Evolutionary conservation across 2,888 invertebrate species (phyloP).

Genomic region (Cynaeus angustus): DNA sequence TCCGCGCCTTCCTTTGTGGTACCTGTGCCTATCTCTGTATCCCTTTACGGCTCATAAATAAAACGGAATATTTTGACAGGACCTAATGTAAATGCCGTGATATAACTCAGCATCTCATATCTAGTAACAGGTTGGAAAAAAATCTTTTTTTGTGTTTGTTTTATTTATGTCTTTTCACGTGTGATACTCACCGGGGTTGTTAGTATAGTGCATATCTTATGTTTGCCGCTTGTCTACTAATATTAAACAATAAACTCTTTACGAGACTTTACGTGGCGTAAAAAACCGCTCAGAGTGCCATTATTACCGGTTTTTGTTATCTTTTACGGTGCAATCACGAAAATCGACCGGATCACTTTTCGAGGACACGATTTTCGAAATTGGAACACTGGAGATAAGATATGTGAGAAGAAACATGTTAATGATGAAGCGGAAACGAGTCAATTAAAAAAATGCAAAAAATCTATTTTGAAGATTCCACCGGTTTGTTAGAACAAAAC

Average conservation of each 20-base stretch:
- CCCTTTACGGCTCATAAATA: conserved; percentile 54
- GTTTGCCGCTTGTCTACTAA: conserved; percentile 33
- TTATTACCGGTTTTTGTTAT: conserved; percentile 18
- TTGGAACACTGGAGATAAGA: conserved; percentile 3
- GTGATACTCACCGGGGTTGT: conserved; percentile 30
- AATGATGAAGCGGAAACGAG: conserved; percentile 2
- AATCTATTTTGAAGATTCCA: background rate
- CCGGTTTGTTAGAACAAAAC: background rate
- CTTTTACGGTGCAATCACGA: background rate
- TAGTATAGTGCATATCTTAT: conserved; percentile 26
- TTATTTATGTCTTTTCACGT: conserved; percentile 46
- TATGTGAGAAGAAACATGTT: conserved; percentile 11
- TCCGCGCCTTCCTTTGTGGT: conserved; percentile 30
- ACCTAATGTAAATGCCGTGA: conserved; percentile 48
- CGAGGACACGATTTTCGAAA: conserved; percentile 14
- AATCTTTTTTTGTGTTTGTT: conserved; percentile 45
- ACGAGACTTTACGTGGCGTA: conserved; percentile 22
- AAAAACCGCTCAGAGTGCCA: conserved; percentile 13
- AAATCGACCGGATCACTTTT: background rate
- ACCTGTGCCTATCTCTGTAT: conserved; percentile 37
- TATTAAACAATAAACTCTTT: conserved; percentile 23
- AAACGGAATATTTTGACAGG: conserved; percentile 52
- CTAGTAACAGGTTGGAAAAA: conserved; percentile 44
- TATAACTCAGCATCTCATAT: conserved; percentile 49
- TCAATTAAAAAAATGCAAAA: conserved; percentile 12